Conservation (phyloP, 2,797 vertebrate species). For the Podarcis lilfordi region DNA sequence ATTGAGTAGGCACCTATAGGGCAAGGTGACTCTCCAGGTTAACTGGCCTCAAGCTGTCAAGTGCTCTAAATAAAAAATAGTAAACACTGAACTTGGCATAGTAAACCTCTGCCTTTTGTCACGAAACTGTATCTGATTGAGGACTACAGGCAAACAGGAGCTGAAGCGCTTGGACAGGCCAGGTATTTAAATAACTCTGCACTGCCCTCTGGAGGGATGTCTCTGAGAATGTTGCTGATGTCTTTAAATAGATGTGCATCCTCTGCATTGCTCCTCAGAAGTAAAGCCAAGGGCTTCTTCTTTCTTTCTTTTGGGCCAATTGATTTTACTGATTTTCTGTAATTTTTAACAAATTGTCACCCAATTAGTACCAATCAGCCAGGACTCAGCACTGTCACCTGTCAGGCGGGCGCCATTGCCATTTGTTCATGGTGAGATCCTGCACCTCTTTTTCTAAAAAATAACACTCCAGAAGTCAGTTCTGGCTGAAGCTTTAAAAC, state of each 20-base stretch:
- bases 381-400: too few species aligned
- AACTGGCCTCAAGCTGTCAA: too few species aligned
- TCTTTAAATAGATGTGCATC: neutral
- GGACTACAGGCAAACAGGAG: neutral
- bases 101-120: rapidly evolving
- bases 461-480: neutral
- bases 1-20: too few species aligned
- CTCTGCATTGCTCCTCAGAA: neutral
- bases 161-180: rapidly evolving
- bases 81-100: too few species aligned
- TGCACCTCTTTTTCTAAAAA: too few species aligned
- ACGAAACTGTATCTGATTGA: rapidly evolving
- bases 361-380: too few species aligned
- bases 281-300: neutral
- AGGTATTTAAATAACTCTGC: constrained; percentile 34
- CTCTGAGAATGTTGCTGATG: neutral
- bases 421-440: too few species aligned
- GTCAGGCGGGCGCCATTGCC: too few species aligned
- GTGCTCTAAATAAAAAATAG: too few species aligned
- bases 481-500: neutral
- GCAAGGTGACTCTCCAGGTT: too few species aligned
- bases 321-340: too few species aligned
- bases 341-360: too few species aligned
- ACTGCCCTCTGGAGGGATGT: constrained; percentile 56
- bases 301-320: neutral